phyloP scores from a whole-genome alignment of 2,113 vertebrate genomes.

The Cettia cetti region DNA sequence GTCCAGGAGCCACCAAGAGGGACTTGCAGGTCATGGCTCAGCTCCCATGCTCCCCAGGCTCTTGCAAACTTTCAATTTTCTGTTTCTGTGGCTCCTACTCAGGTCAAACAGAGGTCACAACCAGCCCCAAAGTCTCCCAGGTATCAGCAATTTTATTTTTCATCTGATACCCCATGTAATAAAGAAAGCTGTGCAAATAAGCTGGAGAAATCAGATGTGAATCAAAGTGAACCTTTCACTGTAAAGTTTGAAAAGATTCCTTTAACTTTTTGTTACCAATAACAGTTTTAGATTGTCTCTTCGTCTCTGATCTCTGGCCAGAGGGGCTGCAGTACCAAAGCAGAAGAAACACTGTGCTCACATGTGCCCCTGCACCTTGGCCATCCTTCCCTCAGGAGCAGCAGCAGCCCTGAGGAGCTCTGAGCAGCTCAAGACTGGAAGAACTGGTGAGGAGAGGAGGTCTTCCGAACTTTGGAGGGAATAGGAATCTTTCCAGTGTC shows the following conservation, averaged over 20 bases:
- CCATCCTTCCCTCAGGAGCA: not conserved
- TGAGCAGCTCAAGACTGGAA: not conserved
- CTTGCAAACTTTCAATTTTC: not conserved
- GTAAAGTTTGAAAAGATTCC: not conserved
- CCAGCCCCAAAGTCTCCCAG: not conserved
- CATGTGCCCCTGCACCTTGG: not conserved
- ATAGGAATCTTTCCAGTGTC: not conserved
- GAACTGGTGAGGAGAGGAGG: not conserved
- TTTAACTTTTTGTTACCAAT: not conserved
- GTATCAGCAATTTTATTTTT: not conserved
- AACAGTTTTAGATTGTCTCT: not conserved
- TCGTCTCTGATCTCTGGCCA: not conserved
- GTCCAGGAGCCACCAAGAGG: not conserved
- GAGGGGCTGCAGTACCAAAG: not conserved
- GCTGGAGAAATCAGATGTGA: not conserved
- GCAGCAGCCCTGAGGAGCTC: not conserved
- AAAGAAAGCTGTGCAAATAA: not conserved
- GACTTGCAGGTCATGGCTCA: not conserved
- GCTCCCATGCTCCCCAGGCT: not conserved
- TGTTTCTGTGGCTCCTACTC: not conserved
- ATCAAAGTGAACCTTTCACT: not conserved
- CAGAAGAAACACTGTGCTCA: not conserved
- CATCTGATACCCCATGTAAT: not conserved
- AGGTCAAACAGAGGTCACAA: slow-evolving; percentile 24
- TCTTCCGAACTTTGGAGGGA: not conserved